These are phyloP conservation scores for Mesochorus sp. DNA, from an alignment of 2,888 invertebrate species.

Conservation along the genomic window DNA sequence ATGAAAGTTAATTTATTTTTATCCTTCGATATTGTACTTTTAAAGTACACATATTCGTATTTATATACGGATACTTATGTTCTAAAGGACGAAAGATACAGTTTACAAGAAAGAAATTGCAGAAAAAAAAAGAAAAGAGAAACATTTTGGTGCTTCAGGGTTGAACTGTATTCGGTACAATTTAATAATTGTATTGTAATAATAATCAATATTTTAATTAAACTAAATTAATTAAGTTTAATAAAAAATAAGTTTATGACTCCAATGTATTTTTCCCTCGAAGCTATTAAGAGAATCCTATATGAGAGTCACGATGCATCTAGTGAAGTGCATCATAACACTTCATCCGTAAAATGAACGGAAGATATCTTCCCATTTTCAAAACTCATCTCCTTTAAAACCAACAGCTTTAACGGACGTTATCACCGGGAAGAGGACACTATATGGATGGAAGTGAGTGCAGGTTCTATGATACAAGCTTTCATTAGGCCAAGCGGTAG, in stretches of 20 bases:
- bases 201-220: too few species aligned
- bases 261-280: background rate
- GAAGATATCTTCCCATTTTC: background rate
- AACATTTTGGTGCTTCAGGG: background rate
- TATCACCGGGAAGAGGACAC: background rate
- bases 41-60: background rate
- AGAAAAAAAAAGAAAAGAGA: constrained; percentile 13
- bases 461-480: background rate
- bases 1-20: constrained; percentile 11
- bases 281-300: background rate
- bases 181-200: constrained; percentile 45
- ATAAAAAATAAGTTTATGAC: background rate
- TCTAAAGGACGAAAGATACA: constrained; percentile 3
- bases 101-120: constrained; percentile 19
- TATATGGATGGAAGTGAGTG: background rate
- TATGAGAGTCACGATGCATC: background rate
- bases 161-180: constrained; percentile 24
- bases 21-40: constrained; percentile 2
- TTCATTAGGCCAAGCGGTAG: background rate
- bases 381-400: background rate
- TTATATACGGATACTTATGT: constrained; percentile 27
- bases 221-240: too few species aligned
- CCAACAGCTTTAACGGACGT: constrained; percentile 2
- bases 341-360: background rate
- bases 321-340: background rate